Evolutionary conservation across 2,113 vertebrate species (phyloP).

Genomic region (Chionis minor): DNA sequence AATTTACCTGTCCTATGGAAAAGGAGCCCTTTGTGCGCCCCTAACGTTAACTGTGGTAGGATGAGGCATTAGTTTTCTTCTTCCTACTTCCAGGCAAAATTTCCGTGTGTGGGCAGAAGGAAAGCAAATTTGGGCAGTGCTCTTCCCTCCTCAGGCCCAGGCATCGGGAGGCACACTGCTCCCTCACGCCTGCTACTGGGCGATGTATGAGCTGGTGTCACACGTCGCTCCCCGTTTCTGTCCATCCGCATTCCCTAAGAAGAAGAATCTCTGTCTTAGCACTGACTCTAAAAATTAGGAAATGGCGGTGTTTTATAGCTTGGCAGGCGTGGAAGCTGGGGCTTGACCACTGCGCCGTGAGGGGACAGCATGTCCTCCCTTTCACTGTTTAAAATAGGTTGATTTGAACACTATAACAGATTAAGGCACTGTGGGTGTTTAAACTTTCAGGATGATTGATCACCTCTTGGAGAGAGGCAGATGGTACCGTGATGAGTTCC

Average conservation of each 20-base stretch:
- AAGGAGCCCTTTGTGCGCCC: not conserved
- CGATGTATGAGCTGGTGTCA: not conserved
- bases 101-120: not conserved
- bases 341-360: not conserved
- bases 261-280: not conserved
- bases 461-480: conserved; percentile 34
- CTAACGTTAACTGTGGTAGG: not conserved
- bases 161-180: not conserved
- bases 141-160: accelerated
- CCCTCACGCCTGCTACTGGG: not conserved
- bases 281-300: not conserved
- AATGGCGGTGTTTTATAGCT: not conserved
- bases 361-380: not conserved
- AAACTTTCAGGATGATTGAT: conserved; percentile 58
- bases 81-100: not conserved
- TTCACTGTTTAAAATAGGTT: conserved; percentile 5
- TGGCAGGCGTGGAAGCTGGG: not conserved
- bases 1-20: not conserved
- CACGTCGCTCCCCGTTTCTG: not conserved
- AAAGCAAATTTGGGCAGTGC: not conserved
- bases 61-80: not conserved
- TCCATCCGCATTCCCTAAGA: not conserved
- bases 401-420: not conserved
- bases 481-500: conserved; percentile 52
- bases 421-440: conserved; percentile 49